phyloP scores from a whole-genome alignment of 2,797 vertebrate species.

The Chelonia mydas region DNA sequence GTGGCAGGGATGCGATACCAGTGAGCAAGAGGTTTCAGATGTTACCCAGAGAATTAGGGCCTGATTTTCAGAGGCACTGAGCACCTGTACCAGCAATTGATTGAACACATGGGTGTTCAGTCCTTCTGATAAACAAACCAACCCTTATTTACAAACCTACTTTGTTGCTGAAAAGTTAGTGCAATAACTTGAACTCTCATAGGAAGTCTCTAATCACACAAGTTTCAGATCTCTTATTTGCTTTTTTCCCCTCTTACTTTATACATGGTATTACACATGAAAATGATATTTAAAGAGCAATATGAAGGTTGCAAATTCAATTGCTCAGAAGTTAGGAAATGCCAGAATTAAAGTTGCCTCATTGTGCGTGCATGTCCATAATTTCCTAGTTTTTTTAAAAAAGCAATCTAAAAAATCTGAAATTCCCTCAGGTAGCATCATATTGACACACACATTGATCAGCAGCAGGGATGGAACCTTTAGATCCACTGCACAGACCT shows the following conservation, averaged over 20 bases:
- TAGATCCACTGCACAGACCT: background rate
- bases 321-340: background rate
- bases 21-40: background rate
- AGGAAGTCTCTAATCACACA: conserved; percentile 17
- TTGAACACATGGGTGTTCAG: background rate
- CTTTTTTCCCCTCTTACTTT: background rate
- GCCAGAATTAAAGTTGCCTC: fast-evolving
- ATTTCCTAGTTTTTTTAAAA: background rate
- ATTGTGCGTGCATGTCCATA: background rate
- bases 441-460: background rate
- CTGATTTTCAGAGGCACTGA: background rate
- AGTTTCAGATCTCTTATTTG: background rate
- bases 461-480: background rate
- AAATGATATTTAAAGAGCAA: background rate
- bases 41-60: fast-evolving
- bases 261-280: background rate
- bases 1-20: background rate
- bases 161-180: background rate
- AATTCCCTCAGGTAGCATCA: background rate
- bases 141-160: conserved; percentile 8
- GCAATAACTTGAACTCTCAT: background rate
- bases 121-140: background rate
- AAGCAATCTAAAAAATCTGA: background rate
- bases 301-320: background rate
- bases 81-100: background rate